Percentiles rank a stretch among this genome's conserved stretches.
These are phyloP conservation scores for Amblyopsis rosae DNA, from an alignment of 2,113 vertebrate genomes.

Conservation along the genomic window DNA sequence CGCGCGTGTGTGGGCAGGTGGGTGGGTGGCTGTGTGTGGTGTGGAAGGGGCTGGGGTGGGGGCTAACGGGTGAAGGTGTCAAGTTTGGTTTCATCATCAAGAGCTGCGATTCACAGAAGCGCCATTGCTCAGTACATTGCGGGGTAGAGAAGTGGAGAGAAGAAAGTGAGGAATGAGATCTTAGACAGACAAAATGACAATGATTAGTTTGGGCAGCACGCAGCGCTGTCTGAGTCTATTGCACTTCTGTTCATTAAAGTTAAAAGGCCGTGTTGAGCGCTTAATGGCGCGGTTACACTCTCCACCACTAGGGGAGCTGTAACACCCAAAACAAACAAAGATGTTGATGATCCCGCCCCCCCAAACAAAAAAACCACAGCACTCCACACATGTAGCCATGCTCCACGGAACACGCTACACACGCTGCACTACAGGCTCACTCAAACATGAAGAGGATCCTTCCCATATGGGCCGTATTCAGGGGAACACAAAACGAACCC, in stretches of 20 bases:
- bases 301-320: constrained; percentile 35
- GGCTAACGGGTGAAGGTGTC: constrained; percentile 33
- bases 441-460: constrained; percentile 38
- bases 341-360: neutral
- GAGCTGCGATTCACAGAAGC: constrained; percentile 31
- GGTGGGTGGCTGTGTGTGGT: neutral
- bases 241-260: neutral
- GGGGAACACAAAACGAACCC: constrained; percentile 33
- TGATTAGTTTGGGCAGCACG: too few relatives aligned
- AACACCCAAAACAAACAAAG: constrained; percentile 11
- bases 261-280: neutral
- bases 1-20: constrained; percentile 5
- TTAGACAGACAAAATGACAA: too few relatives aligned
- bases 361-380: too few relatives aligned
- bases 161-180: neutral
- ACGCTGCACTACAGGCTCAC: constrained; percentile 44
- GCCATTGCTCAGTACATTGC: constrained; percentile 9
- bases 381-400: constrained; percentile 25
- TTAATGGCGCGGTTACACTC: neutral
- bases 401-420: constrained; percentile 24
- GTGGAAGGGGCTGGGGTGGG: neutral
- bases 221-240: neutral
- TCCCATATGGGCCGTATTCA: constrained; percentile 44
- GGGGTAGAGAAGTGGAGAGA: constrained; percentile 12
- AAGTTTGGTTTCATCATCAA: constrained; percentile 56